Evolutionary conservation across 2,888 invertebrate species (phyloP).

Genomic region (Mongoloraphidia duomilia): DNA sequence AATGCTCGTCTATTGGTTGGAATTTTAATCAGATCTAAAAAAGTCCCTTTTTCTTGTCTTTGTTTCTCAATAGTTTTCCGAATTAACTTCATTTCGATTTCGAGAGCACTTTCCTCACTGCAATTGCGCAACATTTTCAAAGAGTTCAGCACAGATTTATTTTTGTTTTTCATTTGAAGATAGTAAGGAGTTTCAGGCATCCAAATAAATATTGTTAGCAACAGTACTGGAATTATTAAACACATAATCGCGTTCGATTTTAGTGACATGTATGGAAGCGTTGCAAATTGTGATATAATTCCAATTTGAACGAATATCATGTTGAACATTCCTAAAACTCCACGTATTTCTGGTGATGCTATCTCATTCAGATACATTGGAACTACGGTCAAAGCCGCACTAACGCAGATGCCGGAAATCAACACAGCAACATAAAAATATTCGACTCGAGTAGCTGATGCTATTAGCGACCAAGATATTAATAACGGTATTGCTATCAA

Average conservation of each 20-base stretch:
- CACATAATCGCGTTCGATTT: constrained; percentile 34
- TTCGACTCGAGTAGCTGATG: constrained; percentile 36
- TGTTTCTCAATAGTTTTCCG: constrained; percentile 36
- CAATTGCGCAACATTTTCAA: constrained; percentile 39
- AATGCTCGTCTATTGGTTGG: constrained; percentile 41
- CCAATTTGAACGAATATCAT: constrained; percentile 41
- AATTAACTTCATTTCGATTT: constrained; percentile 20
- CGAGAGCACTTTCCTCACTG: constrained; percentile 2
- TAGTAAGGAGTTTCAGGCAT: constrained; percentile 35
- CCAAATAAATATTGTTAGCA: constrained; percentile 37
- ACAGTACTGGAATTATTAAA: constrained; percentile 36
- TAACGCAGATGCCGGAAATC: constrained; percentile 40
- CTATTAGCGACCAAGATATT: constrained; percentile 41
- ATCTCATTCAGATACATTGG: constrained; percentile 10
- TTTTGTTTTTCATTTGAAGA: background rate
- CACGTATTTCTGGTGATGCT: constrained; percentile 6
- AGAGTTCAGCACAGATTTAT: constrained; percentile 19
- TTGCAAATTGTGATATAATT: constrained; percentile 39
- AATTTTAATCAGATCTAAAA: constrained; percentile 34
- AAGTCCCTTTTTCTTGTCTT: constrained; percentile 35
- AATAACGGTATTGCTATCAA: constrained; percentile 41
- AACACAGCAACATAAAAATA: constrained; percentile 39
- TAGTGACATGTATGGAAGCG: constrained; percentile 39
- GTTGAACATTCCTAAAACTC: constrained; percentile 37
- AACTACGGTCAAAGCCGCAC: background rate